These are phyloP conservation scores for Hemaris fuciformis DNA, from an alignment of 2,888 invertebrate genomes.

Conservation along the genomic window DNA sequence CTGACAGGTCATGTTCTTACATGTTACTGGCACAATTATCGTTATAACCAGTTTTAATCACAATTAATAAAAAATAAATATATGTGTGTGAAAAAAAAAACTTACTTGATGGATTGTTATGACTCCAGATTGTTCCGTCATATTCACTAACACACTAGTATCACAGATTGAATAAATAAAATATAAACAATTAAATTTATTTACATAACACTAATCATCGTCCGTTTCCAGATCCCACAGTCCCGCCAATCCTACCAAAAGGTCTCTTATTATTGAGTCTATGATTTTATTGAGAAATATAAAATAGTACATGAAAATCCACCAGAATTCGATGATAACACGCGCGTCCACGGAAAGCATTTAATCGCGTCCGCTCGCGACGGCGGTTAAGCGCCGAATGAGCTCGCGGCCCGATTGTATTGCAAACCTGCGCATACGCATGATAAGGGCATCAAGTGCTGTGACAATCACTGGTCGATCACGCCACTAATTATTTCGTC, in stretches of 20 bases:
- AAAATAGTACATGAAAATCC: slow-evolving; percentile 62
- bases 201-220: slow-evolving; percentile 48
- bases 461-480: slow-evolving; percentile 2
- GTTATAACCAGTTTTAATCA: background rate
- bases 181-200: slow-evolving; percentile 27
- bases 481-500: background rate
- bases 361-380: slow-evolving; percentile 44
- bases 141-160: slow-evolving; percentile 50
- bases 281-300: slow-evolving; percentile 63
- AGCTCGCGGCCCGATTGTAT: slow-evolving; percentile 31
- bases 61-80: background rate
- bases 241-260: slow-evolving; percentile 39
- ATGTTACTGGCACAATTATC: background rate
- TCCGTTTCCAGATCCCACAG: slow-evolving; percentile 54
- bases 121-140: slow-evolving; percentile 59
- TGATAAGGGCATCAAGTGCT: slow-evolving; percentile 24
- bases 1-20: background rate
- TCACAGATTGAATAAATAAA: slow-evolving; percentile 76
- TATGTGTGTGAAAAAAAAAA: too few relatives aligned
- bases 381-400: slow-evolving; percentile 50
- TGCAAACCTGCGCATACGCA: slow-evolving; percentile 44
- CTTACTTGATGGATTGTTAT: slow-evolving; percentile 71
- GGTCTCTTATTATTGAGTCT: slow-evolving; percentile 45
- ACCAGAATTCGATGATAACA: slow-evolving; percentile 58
- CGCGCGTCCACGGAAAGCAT: slow-evolving; percentile 51